Percentiles rank a stretch among this genome's conserved stretches.
These are phyloP conservation scores for Pemphigus obesinymphae DNA, from an alignment of 1,140 invertebrate genomes.

Conservation along the genomic window DNA sequence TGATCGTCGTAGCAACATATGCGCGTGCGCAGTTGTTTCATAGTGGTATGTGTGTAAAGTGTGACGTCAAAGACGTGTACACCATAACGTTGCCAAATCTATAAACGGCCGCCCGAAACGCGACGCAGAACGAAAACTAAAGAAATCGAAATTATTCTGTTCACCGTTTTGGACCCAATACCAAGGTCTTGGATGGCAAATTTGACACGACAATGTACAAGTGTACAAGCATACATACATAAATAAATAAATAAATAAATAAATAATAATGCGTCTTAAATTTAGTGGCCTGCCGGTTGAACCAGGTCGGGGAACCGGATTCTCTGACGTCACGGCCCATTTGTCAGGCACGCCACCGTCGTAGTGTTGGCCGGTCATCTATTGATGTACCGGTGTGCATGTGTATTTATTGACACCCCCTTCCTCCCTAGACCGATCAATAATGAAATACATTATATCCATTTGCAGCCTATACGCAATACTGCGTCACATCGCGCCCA, in stretches of 20 bases:
- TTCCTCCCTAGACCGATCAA: not conserved
- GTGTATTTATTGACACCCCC: too few relatives aligned
- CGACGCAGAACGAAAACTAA: not conserved
- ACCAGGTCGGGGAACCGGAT: slow-evolving; percentile 34
- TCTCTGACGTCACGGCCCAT: slow-evolving; percentile 27
- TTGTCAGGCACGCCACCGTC: not conserved
- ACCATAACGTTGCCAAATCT: slow-evolving; percentile 2
- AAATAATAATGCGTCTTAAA: not conserved
- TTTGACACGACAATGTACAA: not conserved
- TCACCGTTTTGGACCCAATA: not conserved
- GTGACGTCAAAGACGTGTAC: not conserved
- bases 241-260: too few relatives aligned
- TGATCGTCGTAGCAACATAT: not conserved
- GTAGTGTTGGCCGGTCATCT: not conserved
- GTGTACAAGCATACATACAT: too few relatives aligned
- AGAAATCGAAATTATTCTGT: not conserved
- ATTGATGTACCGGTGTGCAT: too few relatives aligned
- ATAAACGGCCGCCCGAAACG: not conserved
- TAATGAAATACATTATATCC: not conserved
- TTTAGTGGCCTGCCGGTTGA: not conserved
- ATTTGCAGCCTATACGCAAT: not conserved
- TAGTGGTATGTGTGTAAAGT: not conserved
- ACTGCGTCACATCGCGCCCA: not conserved
- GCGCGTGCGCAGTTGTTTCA: not conserved
- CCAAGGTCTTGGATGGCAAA: not conserved